Evolutionary conservation across 1,140 invertebrate species (phyloP), one percentile per base, ranked within the genome.

Genomic region (Ceratoteleas bidentatus): DNA sequence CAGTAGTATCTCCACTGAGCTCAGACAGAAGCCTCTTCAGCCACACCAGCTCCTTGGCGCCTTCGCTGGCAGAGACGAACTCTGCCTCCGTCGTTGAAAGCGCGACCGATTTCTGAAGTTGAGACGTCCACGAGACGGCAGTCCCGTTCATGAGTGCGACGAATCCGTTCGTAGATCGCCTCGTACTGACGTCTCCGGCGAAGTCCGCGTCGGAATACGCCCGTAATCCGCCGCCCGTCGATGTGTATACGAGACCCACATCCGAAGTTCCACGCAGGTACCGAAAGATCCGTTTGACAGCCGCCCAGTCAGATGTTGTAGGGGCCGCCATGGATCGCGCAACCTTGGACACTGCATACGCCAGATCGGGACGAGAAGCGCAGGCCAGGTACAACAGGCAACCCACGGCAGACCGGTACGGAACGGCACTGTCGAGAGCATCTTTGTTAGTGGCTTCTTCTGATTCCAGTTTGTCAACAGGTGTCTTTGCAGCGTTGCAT

Each of bases 301-400:
- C 36, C 3, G 9, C 13, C 53, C 65, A 69, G n/a, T 69, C 14
- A n/a, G 4, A 47, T 43, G 8, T 4, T 14, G 45, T 61, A 0
- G 47, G 56, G 36, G 36, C 32, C 10, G 68, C 24, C 68, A 62
- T 72, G 0, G 49, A 72, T 62, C 68, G 49, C 43, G 49, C 50
- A 54, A 49, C 38, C 36, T 47, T 72, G 3, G 68, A 72, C n/a
- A 72, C 68, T 5, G 56, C 34, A 6, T 45, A 72, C 14, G 58
- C 24, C 0, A 72, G 3, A 47, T 72, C 69, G 13, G 69, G 49
- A 9, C 58, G 50, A 54, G 58, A 43, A 47, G 58, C 69, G 24
- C 58, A 72, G 2, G 69, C 69, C 34, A 72, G n/a, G n/a, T 54
- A 72, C 32, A 72, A 6, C 6, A 72, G 38, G 0, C 49, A 72